These are phyloP conservation scores for Mythimna vitellina DNA, from an alignment of 2,888 invertebrate species.

Conservation along the genomic window DNA sequence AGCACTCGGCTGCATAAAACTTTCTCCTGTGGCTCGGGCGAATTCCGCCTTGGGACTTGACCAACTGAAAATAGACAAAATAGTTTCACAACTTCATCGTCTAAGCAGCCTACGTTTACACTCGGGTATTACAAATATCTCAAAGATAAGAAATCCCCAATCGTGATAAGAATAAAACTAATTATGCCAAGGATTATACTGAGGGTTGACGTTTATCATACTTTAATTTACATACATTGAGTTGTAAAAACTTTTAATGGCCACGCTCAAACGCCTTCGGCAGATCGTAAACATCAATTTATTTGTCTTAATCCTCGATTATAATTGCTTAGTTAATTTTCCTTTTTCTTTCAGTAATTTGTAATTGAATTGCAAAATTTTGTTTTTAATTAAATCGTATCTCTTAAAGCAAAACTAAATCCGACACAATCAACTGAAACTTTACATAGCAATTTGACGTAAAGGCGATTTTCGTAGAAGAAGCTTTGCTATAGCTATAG, in stretches of 20 bases:
- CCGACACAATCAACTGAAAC: too few relatives aligned
- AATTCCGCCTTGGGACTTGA: too few relatives aligned
- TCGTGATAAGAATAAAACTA: slow-evolving; percentile 4
- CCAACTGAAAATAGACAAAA: too few relatives aligned
- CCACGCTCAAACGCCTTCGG: slow-evolving; percentile 55
- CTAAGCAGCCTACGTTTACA: background rate
- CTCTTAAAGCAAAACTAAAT: background rate
- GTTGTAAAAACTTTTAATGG: slow-evolving; percentile 47
- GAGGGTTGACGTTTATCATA: slow-evolving; percentile 34
- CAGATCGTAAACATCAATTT: slow-evolving; percentile 56
- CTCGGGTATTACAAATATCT: too few relatives aligned
- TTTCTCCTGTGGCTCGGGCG: too few relatives aligned
- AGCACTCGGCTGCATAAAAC: too few relatives aligned
- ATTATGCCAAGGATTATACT: slow-evolving; percentile 7
- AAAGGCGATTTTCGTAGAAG: background rate
- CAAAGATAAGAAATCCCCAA: background rate
- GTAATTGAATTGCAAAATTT: slow-evolving; percentile 6
- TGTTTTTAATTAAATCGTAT: background rate
- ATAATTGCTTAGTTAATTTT: slow-evolving; percentile 33
- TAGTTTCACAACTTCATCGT: background rate
- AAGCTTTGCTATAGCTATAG: too few relatives aligned
- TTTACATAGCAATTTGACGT: too few relatives aligned
- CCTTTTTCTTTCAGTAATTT: slow-evolving; percentile 16
- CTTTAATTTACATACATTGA: slow-evolving; percentile 48
- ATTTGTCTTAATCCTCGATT: slow-evolving; percentile 36